Evolutionary conservation across 37 sponge, comb jelly and placozoan species (phyloP).

Genomic region (Petrosia ficiformis): DNA sequence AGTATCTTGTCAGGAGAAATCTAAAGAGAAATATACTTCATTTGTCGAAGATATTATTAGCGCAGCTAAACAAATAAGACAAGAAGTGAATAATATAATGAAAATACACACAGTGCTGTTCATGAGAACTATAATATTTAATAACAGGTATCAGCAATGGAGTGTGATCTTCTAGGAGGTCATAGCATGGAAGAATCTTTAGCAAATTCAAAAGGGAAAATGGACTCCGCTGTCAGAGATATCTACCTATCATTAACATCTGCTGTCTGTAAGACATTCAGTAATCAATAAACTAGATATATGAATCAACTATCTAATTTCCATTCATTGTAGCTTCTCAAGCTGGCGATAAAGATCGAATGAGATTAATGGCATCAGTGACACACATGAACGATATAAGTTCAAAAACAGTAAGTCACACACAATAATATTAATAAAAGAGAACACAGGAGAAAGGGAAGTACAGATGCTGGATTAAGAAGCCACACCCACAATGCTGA

Average conservation of each 20-base stretch:
- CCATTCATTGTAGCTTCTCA: constrained; percentile 22
- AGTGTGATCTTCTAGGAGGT: constrained; percentile 47
- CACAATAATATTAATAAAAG: not conserved
- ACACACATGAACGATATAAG: constrained; percentile 40
- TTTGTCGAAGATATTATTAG: constrained; percentile 47
- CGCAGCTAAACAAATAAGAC: constrained; percentile 63
- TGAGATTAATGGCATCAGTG: constrained; percentile 49
- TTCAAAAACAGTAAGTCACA: constrained; percentile 45
- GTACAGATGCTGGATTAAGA: no score
- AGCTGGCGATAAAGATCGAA: constrained; percentile 27
- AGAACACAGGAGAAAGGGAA: no score
- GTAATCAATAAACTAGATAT: not conserved
- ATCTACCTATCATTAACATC: constrained; percentile 24
- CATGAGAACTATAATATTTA: not conserved
- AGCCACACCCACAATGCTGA: no score
- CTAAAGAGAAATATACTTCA: constrained; percentile 51
- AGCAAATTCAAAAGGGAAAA: constrained; percentile 13
- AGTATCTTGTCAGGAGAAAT: constrained; percentile 28
- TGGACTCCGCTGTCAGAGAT: constrained; percentile 45
- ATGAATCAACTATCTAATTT: no score
- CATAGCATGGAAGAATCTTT: constrained; percentile 30
- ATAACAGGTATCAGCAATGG: constrained; percentile 39
- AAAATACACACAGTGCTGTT: not conserved
- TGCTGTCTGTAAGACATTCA: constrained; percentile 42
- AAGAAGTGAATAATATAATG: constrained; percentile 31